Percentiles rank a stretch among this genome's conserved stretches.
Conservation (phyloP, 2,797 vertebrate species). For the Neosalanx taihuensis region DNA sequence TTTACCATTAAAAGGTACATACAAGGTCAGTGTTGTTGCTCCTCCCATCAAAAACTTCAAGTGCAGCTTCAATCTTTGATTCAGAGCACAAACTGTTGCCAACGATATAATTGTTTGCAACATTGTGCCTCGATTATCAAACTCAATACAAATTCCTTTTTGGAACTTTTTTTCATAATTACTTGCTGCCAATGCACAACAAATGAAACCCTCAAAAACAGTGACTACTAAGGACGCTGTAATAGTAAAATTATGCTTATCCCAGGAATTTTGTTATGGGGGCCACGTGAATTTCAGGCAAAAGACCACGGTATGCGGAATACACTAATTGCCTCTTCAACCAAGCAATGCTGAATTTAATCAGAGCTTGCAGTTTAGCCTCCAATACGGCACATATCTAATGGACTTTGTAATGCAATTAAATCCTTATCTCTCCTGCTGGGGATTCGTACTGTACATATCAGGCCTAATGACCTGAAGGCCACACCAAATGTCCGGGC, state of each 20-base stretch:
- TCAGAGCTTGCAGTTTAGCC: constrained; percentile 71
- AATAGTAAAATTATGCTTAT: constrained; percentile 61
- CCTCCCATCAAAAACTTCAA: neutral
- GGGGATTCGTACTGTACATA: constrained; percentile 57
- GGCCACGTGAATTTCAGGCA: constrained; percentile 44
- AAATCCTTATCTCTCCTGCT: constrained; percentile 68
- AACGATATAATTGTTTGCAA: constrained; percentile 49
- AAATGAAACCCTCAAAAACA: constrained; percentile 20
- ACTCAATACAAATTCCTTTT: constrained; percentile 49
- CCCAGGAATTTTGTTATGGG: constrained; percentile 52
- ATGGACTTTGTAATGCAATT: constrained; percentile 73
- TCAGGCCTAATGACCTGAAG: constrained; percentile 67
- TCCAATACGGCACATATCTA: constrained; percentile 60
- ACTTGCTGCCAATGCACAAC: neutral
- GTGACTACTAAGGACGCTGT: constrained; percentile 31
- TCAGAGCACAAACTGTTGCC: constrained; percentile 43
- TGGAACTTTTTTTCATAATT: constrained; percentile 33
- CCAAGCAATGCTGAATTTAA: constrained; percentile 69
- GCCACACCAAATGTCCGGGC: constrained; percentile 51
- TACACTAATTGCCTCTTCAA: constrained; percentile 71
- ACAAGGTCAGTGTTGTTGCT: constrained; percentile 20
- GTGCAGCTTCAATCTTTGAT: constrained; percentile 24
- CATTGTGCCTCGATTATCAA: constrained; percentile 33
- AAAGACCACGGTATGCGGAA: constrained; percentile 57
- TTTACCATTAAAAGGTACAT: constrained; percentile 15